phyloP scores from a whole-genome alignment of 2,113 vertebrate species.

The Cromileptes altivelis region DNA sequence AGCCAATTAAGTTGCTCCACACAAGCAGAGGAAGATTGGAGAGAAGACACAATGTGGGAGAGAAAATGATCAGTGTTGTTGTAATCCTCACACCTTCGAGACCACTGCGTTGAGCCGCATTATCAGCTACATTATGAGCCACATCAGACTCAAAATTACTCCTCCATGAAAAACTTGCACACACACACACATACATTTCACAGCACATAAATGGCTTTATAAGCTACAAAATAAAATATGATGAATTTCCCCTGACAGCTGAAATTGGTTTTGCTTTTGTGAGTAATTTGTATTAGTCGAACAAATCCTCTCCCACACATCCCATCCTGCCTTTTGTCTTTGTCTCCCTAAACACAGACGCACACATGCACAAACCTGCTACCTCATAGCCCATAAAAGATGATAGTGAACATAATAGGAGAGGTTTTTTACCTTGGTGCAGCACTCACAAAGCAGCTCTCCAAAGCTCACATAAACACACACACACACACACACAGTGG shows the following conservation, averaged over 20 bases:
- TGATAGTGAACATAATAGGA: constrained; percentile 69
- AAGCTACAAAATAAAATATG: constrained; percentile 56
- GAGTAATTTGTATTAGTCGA: constrained; percentile 50
- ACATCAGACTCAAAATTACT: constrained; percentile 26
- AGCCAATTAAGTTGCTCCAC: constrained; percentile 12
- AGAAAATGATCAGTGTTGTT: constrained; percentile 19
- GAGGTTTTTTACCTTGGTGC: constrained; percentile 40
- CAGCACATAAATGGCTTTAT: constrained; percentile 34
- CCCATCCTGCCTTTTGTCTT: constrained; percentile 57
- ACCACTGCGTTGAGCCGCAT: constrained; percentile 5
- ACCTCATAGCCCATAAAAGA: constrained; percentile 51
- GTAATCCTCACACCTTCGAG: constrained; percentile 38
- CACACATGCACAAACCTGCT: constrained; percentile 61
- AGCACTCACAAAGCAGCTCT: constrained; percentile 50
- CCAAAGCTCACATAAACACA: constrained; percentile 22
- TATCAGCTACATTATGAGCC: constrained; percentile 40
- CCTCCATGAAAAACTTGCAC: constrained; percentile 5
- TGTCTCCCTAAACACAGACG: constrained; percentile 9
- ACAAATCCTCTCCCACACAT: constrained; percentile 53
- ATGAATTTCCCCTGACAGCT: constrained; percentile 69
- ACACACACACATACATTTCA: constrained; percentile 11
- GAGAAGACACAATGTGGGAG: constrained; percentile 3
- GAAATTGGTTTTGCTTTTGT: constrained; percentile 75
- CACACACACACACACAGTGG: constrained; percentile 6
- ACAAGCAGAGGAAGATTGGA: neutral